phyloP scores from a whole-genome alignment of 2,113 vertebrate genomes.

The Coryphaenoides rupestris region DNA sequence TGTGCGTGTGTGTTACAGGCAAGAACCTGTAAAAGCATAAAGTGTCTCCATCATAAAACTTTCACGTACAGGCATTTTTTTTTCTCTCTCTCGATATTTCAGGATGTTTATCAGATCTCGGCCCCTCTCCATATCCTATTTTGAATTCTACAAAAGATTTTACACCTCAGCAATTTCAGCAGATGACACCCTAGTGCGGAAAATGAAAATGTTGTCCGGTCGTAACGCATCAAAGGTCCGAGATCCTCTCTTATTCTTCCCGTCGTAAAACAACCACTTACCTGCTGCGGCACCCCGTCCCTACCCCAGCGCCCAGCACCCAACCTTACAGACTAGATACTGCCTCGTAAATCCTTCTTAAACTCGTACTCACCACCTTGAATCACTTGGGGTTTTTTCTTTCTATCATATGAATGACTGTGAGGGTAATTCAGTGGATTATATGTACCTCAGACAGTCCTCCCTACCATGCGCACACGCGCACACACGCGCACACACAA shows the following conservation, averaged over 20 bases:
- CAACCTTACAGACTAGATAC: slow-evolving; percentile 10
- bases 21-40: slow-evolving; percentile 32
- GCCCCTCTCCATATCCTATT: slow-evolving; percentile 15
- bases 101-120: slow-evolving; percentile 28
- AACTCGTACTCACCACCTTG: slow-evolving; percentile 44
- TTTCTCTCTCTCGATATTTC: slow-evolving; percentile 11
- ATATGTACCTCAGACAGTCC: slow-evolving; percentile 44
- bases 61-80: slow-evolving; percentile 36
- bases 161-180: slow-evolving; percentile 34
- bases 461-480: neutral
- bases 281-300: slow-evolving; percentile 7
- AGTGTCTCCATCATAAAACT: slow-evolving; percentile 51
- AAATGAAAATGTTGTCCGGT: slow-evolving; percentile 46
- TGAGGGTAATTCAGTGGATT: slow-evolving; percentile 45
- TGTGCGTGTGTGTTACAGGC: slow-evolving; percentile 18
- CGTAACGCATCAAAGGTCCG: slow-evolving; percentile 53
- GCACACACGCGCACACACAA: neutral
- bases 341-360: slow-evolving; percentile 59
- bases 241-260: slow-evolving; percentile 55
- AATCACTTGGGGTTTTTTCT: slow-evolving; percentile 17
- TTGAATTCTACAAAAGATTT: slow-evolving; percentile 49
- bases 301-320: neutral
- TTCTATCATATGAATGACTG: slow-evolving; percentile 57
- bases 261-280: slow-evolving; percentile 63
- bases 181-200: slow-evolving; percentile 33